Percentiles rank a stretch among this genome's conserved stretches.
Conservation (phyloP, 2,797 vertebrate genomes). For the Brachyrhaphis roseni region DNA sequence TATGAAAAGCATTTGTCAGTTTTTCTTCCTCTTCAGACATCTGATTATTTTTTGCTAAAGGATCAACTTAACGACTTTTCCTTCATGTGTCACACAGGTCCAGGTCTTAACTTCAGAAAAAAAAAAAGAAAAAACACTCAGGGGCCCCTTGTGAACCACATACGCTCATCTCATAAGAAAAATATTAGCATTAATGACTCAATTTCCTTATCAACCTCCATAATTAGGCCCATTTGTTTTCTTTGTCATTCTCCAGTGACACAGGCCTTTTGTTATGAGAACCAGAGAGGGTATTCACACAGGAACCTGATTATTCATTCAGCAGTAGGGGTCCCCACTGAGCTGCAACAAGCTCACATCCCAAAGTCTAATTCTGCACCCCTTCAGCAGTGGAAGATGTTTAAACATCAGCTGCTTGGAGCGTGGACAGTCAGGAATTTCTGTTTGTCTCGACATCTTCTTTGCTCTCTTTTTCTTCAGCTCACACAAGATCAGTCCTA, state of each 20-base stretch:
- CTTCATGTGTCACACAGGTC: slow-evolving; percentile 29
- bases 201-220: slow-evolving; percentile 70
- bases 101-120: slow-evolving; percentile 46
- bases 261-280: slow-evolving; percentile 64
- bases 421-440: slow-evolving; percentile 51
- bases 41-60: slow-evolving; percentile 50
- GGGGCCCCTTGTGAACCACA: slow-evolving; percentile 43
- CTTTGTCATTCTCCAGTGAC: slow-evolving; percentile 68
- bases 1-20: slow-evolving; percentile 18
- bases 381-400: slow-evolving; percentile 34
- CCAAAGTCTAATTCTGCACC: slow-evolving; percentile 16
- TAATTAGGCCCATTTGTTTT: slow-evolving; percentile 74
- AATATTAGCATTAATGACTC: slow-evolving; percentile 73
- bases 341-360: slow-evolving; percentile 20
- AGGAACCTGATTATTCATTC: slow-evolving; percentile 60
- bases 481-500: slow-evolving; percentile 14
- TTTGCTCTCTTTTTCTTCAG: slow-evolving; percentile 15
- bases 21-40: slow-evolving; percentile 58
- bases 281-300: slow-evolving; percentile 41
- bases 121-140: slow-evolving; percentile 25
- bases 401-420: slow-evolving; percentile 47
- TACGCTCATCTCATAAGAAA: slow-evolving; percentile 69
- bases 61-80: slow-evolving; percentile 51
- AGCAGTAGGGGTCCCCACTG: slow-evolving; percentile 28
- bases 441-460: slow-evolving; percentile 36